phyloP scores from a whole-genome alignment of 2,797 vertebrate species.

The Graptemys geographica region DNA sequence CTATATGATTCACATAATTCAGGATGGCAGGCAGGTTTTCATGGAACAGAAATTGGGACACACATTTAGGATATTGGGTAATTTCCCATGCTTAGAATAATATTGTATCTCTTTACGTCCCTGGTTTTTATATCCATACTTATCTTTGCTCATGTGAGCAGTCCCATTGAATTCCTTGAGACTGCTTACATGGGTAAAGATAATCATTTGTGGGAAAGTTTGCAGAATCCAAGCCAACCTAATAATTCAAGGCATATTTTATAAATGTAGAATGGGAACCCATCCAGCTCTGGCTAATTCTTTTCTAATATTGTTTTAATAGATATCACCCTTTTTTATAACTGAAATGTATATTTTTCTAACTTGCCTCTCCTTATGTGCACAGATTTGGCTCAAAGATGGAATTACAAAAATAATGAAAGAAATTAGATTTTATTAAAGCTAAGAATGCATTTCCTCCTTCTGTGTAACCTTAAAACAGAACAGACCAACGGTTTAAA shows the following conservation, averaged over 20 bases:
- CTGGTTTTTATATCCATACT: background rate
- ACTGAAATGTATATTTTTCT: background rate
- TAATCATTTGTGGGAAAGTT: background rate
- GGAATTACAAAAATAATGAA: background rate
- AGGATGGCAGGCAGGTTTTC: slow-evolving; percentile 30
- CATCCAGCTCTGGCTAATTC: background rate
- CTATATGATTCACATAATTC: background rate
- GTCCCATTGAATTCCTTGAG: background rate
- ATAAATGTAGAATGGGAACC: background rate
- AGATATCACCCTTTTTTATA: background rate
- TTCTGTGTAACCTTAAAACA: background rate
- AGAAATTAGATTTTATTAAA: background rate
- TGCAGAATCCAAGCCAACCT: background rate
- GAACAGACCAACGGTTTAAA: background rate
- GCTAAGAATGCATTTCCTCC: background rate
- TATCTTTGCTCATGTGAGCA: background rate
- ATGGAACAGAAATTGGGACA: background rate
- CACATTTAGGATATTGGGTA: background rate
- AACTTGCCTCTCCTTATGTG: background rate
- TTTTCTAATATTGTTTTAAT: background rate
- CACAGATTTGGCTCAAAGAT: background rate
- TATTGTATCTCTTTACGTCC: background rate
- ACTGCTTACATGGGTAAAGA: background rate
- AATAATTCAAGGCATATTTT: background rate
- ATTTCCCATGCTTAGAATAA: slow-evolving; percentile 25